Evolutionary conservation across 1,140 invertebrate species (phyloP), one percentile per base, ranked within the genome.

Genomic region (Pollicipes pollicipes): DNA sequence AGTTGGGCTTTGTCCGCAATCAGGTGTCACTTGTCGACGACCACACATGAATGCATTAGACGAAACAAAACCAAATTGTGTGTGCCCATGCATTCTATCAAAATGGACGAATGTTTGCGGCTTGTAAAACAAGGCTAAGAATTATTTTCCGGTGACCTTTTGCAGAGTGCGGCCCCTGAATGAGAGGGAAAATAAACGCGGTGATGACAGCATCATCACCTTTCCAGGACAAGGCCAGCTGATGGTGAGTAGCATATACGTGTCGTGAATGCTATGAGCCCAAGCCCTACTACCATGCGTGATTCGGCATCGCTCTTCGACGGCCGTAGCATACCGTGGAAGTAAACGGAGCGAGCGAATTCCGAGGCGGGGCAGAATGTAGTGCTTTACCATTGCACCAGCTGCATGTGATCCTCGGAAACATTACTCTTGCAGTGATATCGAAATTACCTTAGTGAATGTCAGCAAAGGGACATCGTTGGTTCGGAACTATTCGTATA

Each of bases 151-250:
- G 58, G 2, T 24, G 35, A 30, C 66, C 63, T 28, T 32, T 72
- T 70, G 17, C 69, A 76, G 75, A 67, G 76, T 78, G 69, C 76
- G 81, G 29, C 81, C 81, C 0, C 74, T 82, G 10, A 80, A 74
- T 32, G 73, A 72, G 4, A 76, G 77, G 71, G 82, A 83, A 73
- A 76, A 75, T n/a, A 69, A 73, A n/a, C 72, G 78, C 45, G 76
- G 78, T 30, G 78, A 81, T 69, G 76, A 75, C 8, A 72, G 73
- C 35, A 75, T 76, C n/a, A 73, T 83, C 0, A 73, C 75, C 0
- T 79, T 81, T 71, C 78, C 81, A 27, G 78, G 78, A 30, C 76
- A 78, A 27, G 79, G 79, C 1, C 78, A 79, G 69, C 77, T 79
- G 45, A 68, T 76, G 73, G 76, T 79, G 80, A 76, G 73, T 76